Evolutionary conservation across 2,888 invertebrate species (phyloP).

Genomic region (Sericinus montela): DNA sequence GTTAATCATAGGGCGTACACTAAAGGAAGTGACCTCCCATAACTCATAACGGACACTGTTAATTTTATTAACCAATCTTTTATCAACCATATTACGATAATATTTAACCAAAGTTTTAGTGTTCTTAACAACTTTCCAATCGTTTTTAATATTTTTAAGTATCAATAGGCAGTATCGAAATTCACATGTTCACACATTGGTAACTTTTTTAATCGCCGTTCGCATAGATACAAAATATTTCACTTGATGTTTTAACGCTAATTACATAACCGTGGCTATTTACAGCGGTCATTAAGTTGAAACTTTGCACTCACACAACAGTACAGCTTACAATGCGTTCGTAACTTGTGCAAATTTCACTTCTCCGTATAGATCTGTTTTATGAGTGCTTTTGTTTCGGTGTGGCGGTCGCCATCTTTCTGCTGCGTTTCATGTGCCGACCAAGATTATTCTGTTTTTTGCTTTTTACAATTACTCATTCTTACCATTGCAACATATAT

Average conservation of each 20-base stretch:
- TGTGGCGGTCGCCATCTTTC: slow-evolving; percentile 31
- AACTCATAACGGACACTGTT: too few species aligned
- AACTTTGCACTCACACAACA: slow-evolving; percentile 12
- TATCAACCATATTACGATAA: too few species aligned
- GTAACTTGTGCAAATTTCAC: slow-evolving; percentile 65
- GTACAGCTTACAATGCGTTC: slow-evolving; percentile 6
- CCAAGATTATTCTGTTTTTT: slow-evolving; percentile 27
- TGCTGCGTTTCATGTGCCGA: slow-evolving; percentile 45
- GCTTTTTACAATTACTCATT: too few species aligned
- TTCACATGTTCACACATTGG: neutral
- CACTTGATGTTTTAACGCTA: neutral
- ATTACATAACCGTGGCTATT: slow-evolving; percentile 11
- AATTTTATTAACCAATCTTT: too few species aligned
- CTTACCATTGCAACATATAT: too few species aligned
- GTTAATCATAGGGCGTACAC: too few species aligned
- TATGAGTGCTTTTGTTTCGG: slow-evolving; percentile 59
- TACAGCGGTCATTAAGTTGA: slow-evolving; percentile 16
- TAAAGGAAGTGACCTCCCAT: too few species aligned
- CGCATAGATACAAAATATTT: neutral
- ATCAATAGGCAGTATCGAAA: too few species aligned
- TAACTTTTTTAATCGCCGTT: neutral
- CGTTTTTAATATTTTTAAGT: too few species aligned
- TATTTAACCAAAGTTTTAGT: too few species aligned
- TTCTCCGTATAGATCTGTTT: slow-evolving; percentile 61
- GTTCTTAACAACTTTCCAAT: too few species aligned